Conservation (phyloP, 2,888 invertebrate species). For the Tenthredo distinguenda region DNA sequence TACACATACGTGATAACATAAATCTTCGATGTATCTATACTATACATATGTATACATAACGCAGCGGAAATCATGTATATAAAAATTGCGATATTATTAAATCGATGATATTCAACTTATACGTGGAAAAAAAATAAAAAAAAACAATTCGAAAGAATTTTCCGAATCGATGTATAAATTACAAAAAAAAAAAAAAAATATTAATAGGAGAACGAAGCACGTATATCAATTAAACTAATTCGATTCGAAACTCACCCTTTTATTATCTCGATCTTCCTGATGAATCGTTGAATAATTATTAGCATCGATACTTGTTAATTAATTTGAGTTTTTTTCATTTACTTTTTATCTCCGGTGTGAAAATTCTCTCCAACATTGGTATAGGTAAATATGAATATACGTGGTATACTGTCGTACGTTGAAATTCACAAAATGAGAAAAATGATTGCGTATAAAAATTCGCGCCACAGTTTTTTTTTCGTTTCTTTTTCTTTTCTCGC, state of each 20-base stretch:
- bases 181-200: background rate
- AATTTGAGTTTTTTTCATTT: background rate
- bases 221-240: background rate
- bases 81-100: background rate
- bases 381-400: background rate
- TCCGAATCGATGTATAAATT: background rate
- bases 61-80: background rate
- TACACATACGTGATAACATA: background rate
- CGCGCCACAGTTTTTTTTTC: background rate
- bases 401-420: background rate
- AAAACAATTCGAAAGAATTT: background rate
- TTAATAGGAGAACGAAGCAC: background rate
- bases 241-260: background rate
- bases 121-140: background rate
- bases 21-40: background rate
- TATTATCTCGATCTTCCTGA: background rate
- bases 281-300: background rate
- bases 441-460: background rate
- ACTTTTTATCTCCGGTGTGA: background rate
- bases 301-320: background rate
- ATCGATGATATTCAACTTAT: background rate
- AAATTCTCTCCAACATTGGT: background rate
- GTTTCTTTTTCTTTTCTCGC: background rate
- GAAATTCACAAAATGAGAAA: background rate
- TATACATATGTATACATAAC: background rate